Evolutionary conservation across 92 coral and sea anemone genomes (phyloP), one percentile per base, ranked within the genome.

Genomic region (Siderastrea radians): DNA sequence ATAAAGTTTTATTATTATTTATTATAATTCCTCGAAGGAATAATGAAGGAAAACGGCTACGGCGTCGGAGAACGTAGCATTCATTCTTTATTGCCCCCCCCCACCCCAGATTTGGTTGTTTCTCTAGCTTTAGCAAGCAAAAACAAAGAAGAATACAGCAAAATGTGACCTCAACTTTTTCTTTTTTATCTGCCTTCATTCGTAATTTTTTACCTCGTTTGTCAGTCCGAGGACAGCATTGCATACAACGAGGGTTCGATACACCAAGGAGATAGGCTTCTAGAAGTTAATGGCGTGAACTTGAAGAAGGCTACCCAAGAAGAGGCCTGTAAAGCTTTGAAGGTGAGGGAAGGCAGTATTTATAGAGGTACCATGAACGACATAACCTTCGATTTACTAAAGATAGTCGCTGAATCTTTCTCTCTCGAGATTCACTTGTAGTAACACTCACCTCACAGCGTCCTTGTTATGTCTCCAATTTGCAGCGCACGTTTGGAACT

Each of bases 221-320:
- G 44, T 63, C 3, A 94, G 97, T 84, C 97, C 3, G 95, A 94
- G 68, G 91, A 89, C 84, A 81, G 98, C 76, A 64, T 88, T 6
- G 95, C 95, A 16, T 93, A 84, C 77, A 72, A 53, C 12, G 98
- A 94, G 19, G 98, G 94, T 0, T 86, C 92, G 2, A 90, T 92
- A 52, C 86, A 90, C 51, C 98, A 94, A 38, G 98, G 98, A 67
- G 98, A 94, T 78, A 80, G 81, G 44, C 82, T 94, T n/a, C 82
- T 94, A 70, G 95, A 94, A 53, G 94, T 94, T 50, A 94, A 94
- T 73, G 94, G 91, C 38, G 84, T 83, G 46, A 84, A 79, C 47
- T 74, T 94, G 43, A 85, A 91, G 72, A 83, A 76, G 53, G 89
- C 92, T 1, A 92, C 95, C 16, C 98, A 94, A 70, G 95, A 94